These are phyloP conservation scores for Drosophila kohkoa DNA, from an alignment of 1,140 invertebrate genomes.

Conservation along the genomic window DNA sequence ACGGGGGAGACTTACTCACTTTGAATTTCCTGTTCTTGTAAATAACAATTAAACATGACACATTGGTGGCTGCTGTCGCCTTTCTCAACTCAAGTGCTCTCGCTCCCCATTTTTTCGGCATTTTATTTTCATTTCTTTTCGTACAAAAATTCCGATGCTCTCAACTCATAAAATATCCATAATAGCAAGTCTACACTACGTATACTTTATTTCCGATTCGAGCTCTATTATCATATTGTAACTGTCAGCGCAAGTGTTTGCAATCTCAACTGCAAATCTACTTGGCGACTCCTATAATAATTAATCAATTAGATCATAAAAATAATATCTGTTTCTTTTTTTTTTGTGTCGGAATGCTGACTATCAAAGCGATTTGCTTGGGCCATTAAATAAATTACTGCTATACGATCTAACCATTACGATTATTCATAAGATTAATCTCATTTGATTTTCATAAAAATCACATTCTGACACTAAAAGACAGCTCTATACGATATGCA, in stretches of 20 bases:
- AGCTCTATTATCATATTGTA: background rate
- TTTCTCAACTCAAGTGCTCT: slow-evolving; percentile 22
- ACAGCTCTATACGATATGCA: background rate
- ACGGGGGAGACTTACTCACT: slow-evolving; percentile 39
- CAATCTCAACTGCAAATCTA: slow-evolving; percentile 1
- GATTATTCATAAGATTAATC: slow-evolving; percentile 8
- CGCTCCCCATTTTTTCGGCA: background rate
- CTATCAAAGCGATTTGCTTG: slow-evolving; percentile 2
- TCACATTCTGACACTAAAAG: slow-evolving; percentile 10
- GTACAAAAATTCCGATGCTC: background rate
- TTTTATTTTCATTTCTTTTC: slow-evolving; percentile 22
- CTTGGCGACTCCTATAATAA: background rate
- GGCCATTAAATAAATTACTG: slow-evolving; percentile 21
- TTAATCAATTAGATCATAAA: slow-evolving; percentile 9
- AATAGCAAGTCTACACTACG: background rate
- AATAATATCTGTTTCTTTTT: slow-evolving; percentile 1
- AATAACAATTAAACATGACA: slow-evolving; percentile 82
- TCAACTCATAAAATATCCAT: background rate
- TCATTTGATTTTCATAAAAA: slow-evolving; percentile 15
- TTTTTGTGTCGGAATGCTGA: background rate
- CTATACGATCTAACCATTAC: slow-evolving; percentile 1
- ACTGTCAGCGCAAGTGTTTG: background rate
- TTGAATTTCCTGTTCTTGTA: slow-evolving; percentile 81
- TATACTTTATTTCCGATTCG: background rate
- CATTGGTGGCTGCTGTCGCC: slow-evolving; percentile 61